phyloP scores from a whole-genome alignment of 2,113 vertebrate species.

The Labeo catla region DNA sequence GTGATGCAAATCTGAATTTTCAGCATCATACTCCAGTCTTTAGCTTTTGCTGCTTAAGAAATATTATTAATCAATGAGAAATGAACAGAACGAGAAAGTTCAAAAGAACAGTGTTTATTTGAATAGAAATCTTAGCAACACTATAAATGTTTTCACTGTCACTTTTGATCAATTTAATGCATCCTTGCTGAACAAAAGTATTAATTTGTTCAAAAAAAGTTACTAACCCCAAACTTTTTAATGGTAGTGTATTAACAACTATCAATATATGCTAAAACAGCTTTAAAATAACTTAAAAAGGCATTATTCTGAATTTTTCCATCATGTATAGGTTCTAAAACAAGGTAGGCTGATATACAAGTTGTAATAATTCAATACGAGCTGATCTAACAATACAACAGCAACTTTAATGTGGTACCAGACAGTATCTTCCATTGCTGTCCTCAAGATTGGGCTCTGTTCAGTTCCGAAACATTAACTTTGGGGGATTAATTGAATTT shows the following conservation, averaged over 20 bases:
- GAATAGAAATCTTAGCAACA: background rate
- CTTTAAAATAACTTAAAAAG: background rate
- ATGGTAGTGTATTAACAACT: background rate
- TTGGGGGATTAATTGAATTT: constrained; percentile 32
- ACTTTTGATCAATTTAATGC: background rate
- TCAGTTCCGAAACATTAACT: constrained; percentile 34
- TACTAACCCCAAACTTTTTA: background rate
- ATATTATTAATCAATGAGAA: too few species aligned
- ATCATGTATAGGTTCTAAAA: background rate
- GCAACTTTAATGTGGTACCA: background rate
- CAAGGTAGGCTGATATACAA: background rate
- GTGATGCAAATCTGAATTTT: background rate
- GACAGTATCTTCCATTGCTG: background rate
- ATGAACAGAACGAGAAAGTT: background rate
- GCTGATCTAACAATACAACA: background rate
- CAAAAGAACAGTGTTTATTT: background rate
- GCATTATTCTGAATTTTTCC: background rate
- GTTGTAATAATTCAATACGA: background rate
- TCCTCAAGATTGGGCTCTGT: constrained; percentile 9
- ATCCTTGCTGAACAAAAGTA: background rate
- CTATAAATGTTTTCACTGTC: background rate
- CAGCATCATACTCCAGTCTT: background rate
- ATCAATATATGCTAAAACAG: background rate
- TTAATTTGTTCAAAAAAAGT: background rate
- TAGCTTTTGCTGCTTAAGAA: too few species aligned